Percentiles rank a stretch among this genome's conserved stretches.
These are phyloP conservation scores for Sterrhoptilus dennistouni DNA, from an alignment of 2,113 vertebrate species.

Conservation along the genomic window DNA sequence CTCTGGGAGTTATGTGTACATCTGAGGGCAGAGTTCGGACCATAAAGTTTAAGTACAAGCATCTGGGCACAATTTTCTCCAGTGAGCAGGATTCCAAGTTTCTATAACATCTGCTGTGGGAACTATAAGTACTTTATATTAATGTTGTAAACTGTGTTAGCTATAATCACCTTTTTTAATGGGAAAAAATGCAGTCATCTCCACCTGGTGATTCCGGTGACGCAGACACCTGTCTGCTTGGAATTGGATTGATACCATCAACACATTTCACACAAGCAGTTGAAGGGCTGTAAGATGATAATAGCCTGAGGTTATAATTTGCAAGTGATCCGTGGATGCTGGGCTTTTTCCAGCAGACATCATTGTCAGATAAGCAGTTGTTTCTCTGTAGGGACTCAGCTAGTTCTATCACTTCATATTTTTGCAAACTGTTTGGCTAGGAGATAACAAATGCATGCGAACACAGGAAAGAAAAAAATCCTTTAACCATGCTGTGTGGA, in stretches of 20 bases:
- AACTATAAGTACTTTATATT: conserved; percentile 67
- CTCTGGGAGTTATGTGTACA: conserved; percentile 27
- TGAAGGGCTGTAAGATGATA: background rate
- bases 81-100: conserved; percentile 60
- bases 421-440: conserved; percentile 8
- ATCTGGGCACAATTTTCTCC: conserved; percentile 71
- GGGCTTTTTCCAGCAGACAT: background rate
- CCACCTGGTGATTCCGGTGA: conserved; percentile 56
- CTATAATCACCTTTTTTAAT: conserved; percentile 65
- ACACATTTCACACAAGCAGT: background rate
- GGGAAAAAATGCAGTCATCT: conserved; percentile 58
- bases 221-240: conserved; percentile 44
- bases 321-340: background rate
- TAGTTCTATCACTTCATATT: conserved; percentile 2
- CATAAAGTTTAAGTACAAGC: conserved; percentile 66
- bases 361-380: conserved; percentile 20
- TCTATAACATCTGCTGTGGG: conserved; percentile 70
- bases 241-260: conserved; percentile 12
- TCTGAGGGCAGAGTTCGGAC: conserved; percentile 36
- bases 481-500: background rate
- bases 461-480: background rate
- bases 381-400: background rate
- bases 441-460: background rate
- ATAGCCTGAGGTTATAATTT: conserved; percentile 2
- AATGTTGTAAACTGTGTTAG: conserved; percentile 60